These are phyloP conservation scores for Aphis gossypii DNA, from an alignment of 1,140 invertebrate species.

Conservation along the genomic window DNA sequence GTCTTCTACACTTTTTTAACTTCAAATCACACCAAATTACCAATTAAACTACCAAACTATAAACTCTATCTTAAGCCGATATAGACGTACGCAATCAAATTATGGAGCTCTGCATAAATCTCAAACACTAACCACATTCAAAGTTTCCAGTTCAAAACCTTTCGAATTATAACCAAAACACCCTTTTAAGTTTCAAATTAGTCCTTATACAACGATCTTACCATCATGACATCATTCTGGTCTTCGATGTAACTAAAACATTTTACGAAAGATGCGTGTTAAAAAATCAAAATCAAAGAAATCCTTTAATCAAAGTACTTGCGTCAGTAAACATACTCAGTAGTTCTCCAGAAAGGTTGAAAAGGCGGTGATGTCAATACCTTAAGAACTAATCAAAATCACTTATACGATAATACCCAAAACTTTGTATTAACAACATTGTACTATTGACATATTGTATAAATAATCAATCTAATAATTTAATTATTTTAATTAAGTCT, in stretches of 20 bases:
- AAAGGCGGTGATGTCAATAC: too few relatives aligned
- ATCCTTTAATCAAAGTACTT: too few relatives aligned
- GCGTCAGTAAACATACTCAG: too few relatives aligned
- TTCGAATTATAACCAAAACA: background rate
- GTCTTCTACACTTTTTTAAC: background rate
- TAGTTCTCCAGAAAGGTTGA: too few relatives aligned
- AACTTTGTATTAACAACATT: background rate
- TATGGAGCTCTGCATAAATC: background rate
- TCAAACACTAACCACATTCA: background rate
- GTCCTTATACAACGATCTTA: background rate
- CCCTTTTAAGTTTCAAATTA: background rate
- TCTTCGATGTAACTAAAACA: background rate
- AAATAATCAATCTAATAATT: background rate
- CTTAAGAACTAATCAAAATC: too few relatives aligned
- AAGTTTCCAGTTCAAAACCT: background rate
- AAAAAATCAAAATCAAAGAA: too few relatives aligned
- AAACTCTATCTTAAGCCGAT: background rate
- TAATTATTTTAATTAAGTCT: background rate
- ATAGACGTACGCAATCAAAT: background rate
- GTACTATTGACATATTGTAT: background rate
- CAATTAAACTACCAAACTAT: background rate
- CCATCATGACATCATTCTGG: background rate
- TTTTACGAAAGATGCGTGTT: background rate
- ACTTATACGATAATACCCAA: background rate
- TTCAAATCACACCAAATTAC: too few relatives aligned